A percentile compares a stretch with the other conserved stretches of the same genome.
These are phyloP conservation scores for Strigops habroptila DNA, from an alignment of 2,113 vertebrate genomes.

Conservation along the genomic window DNA sequence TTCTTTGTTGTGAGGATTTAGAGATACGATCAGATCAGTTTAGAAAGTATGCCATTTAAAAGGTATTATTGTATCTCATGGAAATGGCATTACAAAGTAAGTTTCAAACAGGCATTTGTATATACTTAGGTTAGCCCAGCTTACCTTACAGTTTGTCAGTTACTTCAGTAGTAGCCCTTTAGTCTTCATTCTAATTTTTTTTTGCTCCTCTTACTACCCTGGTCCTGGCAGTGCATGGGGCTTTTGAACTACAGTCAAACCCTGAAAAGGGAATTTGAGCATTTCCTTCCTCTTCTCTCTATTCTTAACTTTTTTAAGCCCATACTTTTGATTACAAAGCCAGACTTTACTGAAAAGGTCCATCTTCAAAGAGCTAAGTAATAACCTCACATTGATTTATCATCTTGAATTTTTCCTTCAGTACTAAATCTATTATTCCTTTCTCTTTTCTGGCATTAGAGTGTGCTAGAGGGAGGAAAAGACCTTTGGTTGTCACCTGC, in stretches of 20 bases:
- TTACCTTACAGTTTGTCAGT: not conserved
- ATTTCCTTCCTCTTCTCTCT: not conserved
- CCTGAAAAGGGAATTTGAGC: not conserved
- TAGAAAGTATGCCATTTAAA: not conserved
- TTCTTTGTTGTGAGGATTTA: not conserved
- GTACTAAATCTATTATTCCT: not conserved
- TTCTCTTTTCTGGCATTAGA: not conserved
- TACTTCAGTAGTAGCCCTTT: not conserved
- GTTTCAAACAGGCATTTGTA: not conserved
- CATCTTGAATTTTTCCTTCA: not conserved
- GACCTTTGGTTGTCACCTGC: slow-evolving; percentile 12
- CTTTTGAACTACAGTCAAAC: not conserved
- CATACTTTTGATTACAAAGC: not conserved
- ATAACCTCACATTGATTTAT: slow-evolving; percentile 35
- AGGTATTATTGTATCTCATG: not conserved
- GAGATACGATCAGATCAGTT: not conserved
- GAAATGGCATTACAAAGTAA: not conserved
- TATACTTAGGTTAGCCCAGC: not conserved
- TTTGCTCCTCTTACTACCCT: not conserved
- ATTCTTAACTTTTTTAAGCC: not conserved
- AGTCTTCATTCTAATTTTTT: not conserved
- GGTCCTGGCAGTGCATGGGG: not conserved
- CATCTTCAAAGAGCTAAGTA: slow-evolving; percentile 5
- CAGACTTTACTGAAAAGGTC: not conserved
- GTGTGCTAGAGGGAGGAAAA: not conserved